Conservation (phyloP, 2,888 invertebrate genomes). For the Drosophila kokeensis region DNA sequence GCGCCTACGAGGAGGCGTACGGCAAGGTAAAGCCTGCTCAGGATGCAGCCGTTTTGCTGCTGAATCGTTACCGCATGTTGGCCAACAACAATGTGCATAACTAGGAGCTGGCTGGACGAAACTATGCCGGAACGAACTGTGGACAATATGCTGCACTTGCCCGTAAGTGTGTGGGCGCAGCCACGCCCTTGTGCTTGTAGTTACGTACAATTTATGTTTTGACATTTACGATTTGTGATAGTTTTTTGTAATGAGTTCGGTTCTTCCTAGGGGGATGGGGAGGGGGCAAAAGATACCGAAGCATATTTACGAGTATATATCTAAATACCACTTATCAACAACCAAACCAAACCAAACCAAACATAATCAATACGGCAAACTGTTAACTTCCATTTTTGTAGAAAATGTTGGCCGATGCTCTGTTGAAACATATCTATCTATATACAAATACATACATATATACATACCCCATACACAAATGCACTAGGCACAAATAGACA, state of each 20-base stretch:
- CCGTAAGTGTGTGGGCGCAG: slow-evolving; percentile 56
- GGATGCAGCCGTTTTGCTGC: slow-evolving; percentile 62
- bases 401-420: slow-evolving; percentile 57
- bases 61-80: slow-evolving; percentile 69
- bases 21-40: slow-evolving; percentile 66
- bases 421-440: slow-evolving; percentile 66
- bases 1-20: slow-evolving; percentile 59
- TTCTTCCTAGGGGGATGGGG: slow-evolving; percentile 3
- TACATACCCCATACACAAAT: slow-evolving; percentile 18
- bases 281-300: slow-evolving; percentile 48
- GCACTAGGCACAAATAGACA: slow-evolving; percentile 45
- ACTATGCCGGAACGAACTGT: slow-evolving; percentile 24
- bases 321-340: slow-evolving; percentile 33
- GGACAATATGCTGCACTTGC: slow-evolving; percentile 66
- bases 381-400: slow-evolving; percentile 68
- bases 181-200: slow-evolving; percentile 61
- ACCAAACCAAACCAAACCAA: slow-evolving; percentile 5
- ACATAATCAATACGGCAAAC: slow-evolving; percentile 63
- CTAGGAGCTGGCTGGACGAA: slow-evolving; percentile 17
- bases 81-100: slow-evolving; percentile 69
- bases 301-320: slow-evolving; percentile 44
- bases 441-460: slow-evolving; percentile 14
- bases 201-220: slow-evolving; percentile 42
- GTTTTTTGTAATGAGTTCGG: slow-evolving; percentile 36
- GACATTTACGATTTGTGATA: slow-evolving; percentile 65